Evolutionary conservation across 2,797 vertebrate species (phyloP), one percentile per base, ranked within the genome.

Genomic region (Numenius phaeopus): DNA sequence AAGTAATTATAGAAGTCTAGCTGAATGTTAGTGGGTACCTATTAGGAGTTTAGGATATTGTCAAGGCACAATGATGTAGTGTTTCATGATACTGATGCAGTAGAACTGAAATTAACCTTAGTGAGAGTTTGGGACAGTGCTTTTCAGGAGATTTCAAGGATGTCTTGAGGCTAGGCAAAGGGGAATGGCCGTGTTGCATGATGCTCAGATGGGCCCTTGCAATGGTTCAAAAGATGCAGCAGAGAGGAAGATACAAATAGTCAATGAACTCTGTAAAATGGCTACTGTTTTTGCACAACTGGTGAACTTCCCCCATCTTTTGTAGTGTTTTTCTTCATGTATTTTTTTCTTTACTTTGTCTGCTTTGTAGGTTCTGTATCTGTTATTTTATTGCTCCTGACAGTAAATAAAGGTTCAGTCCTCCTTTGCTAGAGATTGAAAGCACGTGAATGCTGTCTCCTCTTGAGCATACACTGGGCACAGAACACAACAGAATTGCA

Each of bases 381-480:
- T 50, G 55, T 78, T 7, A 29, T 5, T 79, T 15, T 30, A 22
- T 61, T 58, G 19, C 46, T 71, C 6, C 50, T 32, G 30, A 44
- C 11, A 32, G 5, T 37, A 50, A 32, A 32, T n/a, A 65, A 65
- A 71, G 2, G 34, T 52, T 83, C 15, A 3, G 14, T n/a, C 13
- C 27, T 58, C 16, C n/a, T 64, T 4, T 76, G 70, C 39, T 30
- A 47, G 47, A 67, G 12, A 19, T n/a, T 42, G 46, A 77, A 83
- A 54, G 17, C 8, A 15, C 1, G 0, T 24, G 27, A 84, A 59
- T 0, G 2, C 17, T 59, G 13, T 32, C 21, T 62, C 17, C 57
- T 78, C 67, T 72, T 81, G 37, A 77, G 47, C 16, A 19, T 46
- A 29, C 9, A 5, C 47, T 80, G 29, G 16, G 26, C 32, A 55